phyloP scores from a whole-genome alignment of 92 coral and sea anemone species.

The Heliopora coerulea region DNA sequence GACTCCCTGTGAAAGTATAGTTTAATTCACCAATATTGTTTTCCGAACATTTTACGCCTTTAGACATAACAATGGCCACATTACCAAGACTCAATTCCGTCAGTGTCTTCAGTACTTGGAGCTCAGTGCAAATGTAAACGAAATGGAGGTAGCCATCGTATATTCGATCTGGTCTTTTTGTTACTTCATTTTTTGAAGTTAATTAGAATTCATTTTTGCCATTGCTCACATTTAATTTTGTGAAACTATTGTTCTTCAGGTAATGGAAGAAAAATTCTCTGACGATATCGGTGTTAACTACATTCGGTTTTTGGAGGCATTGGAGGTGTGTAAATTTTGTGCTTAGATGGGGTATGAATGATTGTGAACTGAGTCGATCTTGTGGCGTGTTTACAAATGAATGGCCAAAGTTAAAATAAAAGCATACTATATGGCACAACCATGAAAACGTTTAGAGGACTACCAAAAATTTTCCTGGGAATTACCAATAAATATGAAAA shows the following conservation, averaged over 20 bases:
- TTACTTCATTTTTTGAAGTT: too few relatives aligned
- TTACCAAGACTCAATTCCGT: constrained; percentile 89
- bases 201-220: too few relatives aligned
- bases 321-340: constrained; percentile 70
- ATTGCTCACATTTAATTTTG: background rate
- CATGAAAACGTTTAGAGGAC: too few relatives aligned
- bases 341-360: too few relatives aligned
- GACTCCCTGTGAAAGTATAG: too few relatives aligned
- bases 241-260: constrained; percentile 33
- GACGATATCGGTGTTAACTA: constrained; percentile 90
- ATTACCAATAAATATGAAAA: too few relatives aligned
- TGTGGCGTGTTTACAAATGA: too few relatives aligned
- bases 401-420: too few relatives aligned
- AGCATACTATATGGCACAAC: too few relatives aligned
- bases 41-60: constrained; percentile 1
- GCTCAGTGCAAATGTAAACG: constrained; percentile 73
- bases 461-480: too few relatives aligned
- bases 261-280: constrained; percentile 77
- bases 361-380: too few relatives aligned
- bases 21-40: background rate
- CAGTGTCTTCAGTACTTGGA: constrained; percentile 87
- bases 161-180: too few relatives aligned
- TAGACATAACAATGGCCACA: constrained; percentile 97
- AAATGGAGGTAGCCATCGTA: constrained; percentile 87
- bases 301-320: constrained; percentile 70